Evolutionary conservation across 2,113 vertebrate species (phyloP).

Genomic region (Aphelocoma coerulescens): DNA sequence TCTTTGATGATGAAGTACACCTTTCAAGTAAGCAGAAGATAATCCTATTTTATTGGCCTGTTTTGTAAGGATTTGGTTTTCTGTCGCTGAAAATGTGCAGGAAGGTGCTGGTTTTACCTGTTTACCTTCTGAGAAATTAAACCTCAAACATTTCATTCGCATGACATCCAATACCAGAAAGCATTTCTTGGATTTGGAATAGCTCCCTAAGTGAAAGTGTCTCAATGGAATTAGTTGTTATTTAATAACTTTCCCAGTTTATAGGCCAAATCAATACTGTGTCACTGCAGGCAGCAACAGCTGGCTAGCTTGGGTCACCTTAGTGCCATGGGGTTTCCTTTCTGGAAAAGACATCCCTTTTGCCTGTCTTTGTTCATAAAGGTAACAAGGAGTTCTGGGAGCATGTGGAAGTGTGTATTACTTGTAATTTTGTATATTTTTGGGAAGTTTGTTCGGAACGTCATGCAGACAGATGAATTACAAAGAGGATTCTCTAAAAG

Average conservation of each 20-base stretch:
- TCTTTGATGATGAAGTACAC: neutral
- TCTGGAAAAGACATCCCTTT: neutral
- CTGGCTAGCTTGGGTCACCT: neutral
- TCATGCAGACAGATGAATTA: neutral
- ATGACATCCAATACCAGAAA: neutral
- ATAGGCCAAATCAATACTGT: neutral
- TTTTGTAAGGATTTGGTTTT: neutral
- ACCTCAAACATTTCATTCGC: rapidly evolving
- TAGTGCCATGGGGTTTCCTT: neutral
- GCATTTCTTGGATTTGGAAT: neutral
- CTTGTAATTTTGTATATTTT: neutral
- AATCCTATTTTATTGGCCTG: neutral
- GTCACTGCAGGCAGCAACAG: neutral
- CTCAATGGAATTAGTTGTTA: neutral
- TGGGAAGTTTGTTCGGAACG: neutral
- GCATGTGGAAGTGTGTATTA: neutral
- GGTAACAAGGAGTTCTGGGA: neutral
- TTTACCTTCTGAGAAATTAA: neutral
- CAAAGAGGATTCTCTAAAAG: neutral
- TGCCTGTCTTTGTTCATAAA: neutral
- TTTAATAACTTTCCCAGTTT: neutral
- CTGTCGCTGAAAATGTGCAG: neutral
- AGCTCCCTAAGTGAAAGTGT: neutral
- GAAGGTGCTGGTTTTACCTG: neutral
- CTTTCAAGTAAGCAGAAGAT: neutral